A percentile compares a stretch with the other conserved stretches of the same genome.
Conservation (phyloP, 2,888 invertebrate species). For the Arrhopalites spinosus region DNA sequence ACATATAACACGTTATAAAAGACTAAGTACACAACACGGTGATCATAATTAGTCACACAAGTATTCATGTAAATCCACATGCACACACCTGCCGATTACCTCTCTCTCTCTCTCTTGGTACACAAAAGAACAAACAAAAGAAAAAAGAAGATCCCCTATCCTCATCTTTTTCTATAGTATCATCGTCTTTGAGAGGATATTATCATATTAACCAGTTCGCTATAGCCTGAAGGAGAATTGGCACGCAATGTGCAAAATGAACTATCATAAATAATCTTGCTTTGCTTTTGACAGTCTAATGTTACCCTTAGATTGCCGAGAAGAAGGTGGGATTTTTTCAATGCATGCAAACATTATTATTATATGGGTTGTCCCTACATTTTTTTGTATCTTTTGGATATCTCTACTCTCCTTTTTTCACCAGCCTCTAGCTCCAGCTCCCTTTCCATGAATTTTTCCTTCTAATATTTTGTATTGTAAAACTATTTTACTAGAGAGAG, state of each 20-base stretch:
- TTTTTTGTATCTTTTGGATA: no score
- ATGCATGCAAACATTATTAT: no score
- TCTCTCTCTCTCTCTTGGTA: no score
- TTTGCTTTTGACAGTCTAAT: constrained; percentile 50
- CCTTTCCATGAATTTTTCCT: no score
- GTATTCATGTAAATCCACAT: constrained; percentile 16
- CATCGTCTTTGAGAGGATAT: constrained; percentile 23
- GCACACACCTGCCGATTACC: constrained; percentile 14
- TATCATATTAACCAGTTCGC: constrained; percentile 30
- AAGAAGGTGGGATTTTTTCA: not conserved
- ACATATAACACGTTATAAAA: not conserved
- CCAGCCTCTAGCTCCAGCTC: no score
- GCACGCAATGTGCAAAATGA: constrained; percentile 54
- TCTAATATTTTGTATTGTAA: no score
- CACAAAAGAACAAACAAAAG: not conserved
- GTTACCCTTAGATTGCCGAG: constrained; percentile 36
- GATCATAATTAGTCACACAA: constrained; percentile 17
- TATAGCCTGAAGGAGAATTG: constrained; percentile 42
- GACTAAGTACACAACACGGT: not conserved
- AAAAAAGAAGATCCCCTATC: not conserved
- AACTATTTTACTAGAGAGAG: no score
- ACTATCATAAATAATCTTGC: constrained; percentile 53
- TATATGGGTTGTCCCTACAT: no score
- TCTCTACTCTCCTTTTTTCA: no score
- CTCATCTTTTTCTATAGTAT: not conserved